Percentiles rank a stretch among this genome's conserved stretches.
These are phyloP conservation scores for Mellivora capensis DNA, from an alignment of 2,113 vertebrate genomes.

Conservation along the genomic window DNA sequence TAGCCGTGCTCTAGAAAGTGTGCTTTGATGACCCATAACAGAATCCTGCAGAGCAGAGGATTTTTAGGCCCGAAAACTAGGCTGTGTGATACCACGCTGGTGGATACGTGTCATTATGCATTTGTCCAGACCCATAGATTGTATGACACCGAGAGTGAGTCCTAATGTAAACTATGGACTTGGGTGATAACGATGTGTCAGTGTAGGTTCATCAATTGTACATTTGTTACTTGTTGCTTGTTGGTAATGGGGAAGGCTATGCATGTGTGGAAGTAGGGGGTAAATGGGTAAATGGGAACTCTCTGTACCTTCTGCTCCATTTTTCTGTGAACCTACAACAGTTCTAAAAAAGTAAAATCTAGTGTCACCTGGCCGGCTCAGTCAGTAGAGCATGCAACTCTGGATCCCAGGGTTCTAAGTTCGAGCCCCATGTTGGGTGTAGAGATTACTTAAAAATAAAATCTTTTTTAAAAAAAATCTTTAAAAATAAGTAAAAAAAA, in stretches of 20 bases:
- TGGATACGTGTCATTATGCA: neutral
- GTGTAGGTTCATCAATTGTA: neutral
- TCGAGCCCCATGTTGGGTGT: neutral
- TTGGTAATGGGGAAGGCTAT: neutral
- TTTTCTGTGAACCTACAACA: neutral
- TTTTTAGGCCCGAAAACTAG: neutral
- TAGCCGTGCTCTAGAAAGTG: neutral
- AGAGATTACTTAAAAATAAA: neutral
- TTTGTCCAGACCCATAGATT: neutral
- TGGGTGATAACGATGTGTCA: neutral
- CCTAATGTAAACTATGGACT: neutral
- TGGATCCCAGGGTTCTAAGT: neutral
- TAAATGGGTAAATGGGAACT: neutral
- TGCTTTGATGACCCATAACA: neutral
- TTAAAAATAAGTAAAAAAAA: neutral
- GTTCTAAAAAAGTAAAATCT: neutral
- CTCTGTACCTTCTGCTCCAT: neutral
- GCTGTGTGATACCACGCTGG: neutral
- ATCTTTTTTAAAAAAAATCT: neutral
- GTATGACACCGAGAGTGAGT: neutral
- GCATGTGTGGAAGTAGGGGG: neutral
- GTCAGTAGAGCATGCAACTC: neutral
- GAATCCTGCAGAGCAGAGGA: neutral
- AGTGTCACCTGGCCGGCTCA: neutral
- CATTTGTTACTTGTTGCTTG: too few species aligned